These are phyloP conservation scores for Gyrodactylus salaris DNA, from an alignment of 1,140 invertebrate species.

Conservation along the genomic window DNA sequence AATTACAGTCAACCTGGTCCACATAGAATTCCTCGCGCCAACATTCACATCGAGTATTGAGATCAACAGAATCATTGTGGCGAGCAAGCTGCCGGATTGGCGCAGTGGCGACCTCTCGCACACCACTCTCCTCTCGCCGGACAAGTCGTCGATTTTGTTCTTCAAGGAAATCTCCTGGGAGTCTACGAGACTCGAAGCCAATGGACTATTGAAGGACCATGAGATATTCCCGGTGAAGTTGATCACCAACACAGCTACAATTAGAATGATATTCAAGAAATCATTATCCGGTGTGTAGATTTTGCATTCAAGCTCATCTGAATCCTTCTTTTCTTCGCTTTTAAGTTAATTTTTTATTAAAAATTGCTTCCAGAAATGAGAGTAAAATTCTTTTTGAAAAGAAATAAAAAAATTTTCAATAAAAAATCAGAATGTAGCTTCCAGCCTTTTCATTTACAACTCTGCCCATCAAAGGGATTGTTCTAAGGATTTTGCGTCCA, in stretches of 20 bases:
- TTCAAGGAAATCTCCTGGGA: not conserved
- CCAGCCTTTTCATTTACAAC: too few relatives aligned
- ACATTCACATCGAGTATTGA: slow-evolving; percentile 70
- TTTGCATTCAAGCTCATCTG: not conserved
- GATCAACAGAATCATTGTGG: slow-evolving; percentile 23
- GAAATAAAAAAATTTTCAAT: too few relatives aligned
- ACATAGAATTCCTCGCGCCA: slow-evolving; percentile 58
- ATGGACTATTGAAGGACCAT: not conserved
- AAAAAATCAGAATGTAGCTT: too few relatives aligned
- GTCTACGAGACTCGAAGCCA: not conserved
- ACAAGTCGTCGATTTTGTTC: not conserved
- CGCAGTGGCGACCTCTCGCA: not conserved
- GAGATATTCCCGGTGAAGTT: not conserved
- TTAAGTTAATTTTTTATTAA: not conserved
- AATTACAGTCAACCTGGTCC: slow-evolving; percentile 60
- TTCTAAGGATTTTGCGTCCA: too few relatives aligned
- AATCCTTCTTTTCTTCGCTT: not conserved
- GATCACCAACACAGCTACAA: not conserved
- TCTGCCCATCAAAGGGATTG: too few relatives aligned
- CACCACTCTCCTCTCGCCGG: not conserved
- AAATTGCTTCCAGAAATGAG: too few relatives aligned
- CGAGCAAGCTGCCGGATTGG: not conserved
- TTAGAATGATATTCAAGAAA: not conserved
- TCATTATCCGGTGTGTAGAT: not conserved
- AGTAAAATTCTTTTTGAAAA: too few relatives aligned